phyloP scores from a whole-genome alignment of 2,888 invertebrate species.

The Athripsodes cinereus region DNA sequence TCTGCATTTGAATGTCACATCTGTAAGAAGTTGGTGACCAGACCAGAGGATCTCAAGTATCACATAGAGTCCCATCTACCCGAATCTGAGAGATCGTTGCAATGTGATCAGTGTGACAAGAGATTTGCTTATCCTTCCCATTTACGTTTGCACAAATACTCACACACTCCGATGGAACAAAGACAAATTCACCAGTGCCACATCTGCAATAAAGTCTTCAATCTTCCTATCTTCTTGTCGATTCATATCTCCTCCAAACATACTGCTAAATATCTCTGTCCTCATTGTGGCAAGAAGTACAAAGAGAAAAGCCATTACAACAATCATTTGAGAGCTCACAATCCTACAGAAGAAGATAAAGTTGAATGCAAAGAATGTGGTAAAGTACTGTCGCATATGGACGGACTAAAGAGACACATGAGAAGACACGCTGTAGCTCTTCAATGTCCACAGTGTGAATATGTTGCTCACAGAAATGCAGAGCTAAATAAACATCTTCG shows the following conservation, averaged over 20 bases:
- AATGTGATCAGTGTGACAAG: constrained; percentile 27
- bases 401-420: constrained; percentile 15
- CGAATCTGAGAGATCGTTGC: constrained; percentile 25
- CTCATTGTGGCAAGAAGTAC: constrained; percentile 28
- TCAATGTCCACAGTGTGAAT: constrained; percentile 7
- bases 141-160: constrained; percentile 23
- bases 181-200: constrained; percentile 27
- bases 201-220: constrained; percentile 26
- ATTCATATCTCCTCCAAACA: constrained; percentile 10
- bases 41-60: constrained; percentile 27
- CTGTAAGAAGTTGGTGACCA: constrained; percentile 28
- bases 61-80: constrained; percentile 29
- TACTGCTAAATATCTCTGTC: constrained; percentile 24
- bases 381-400: constrained; percentile 6
- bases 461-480: constrained; percentile 4
- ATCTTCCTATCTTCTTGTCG: constrained; percentile 4
- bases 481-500: constrained; percentile 8
- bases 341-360: constrained; percentile 25
- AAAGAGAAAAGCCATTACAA: constrained; percentile 26
- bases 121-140: constrained; percentile 25
- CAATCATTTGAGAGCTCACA: constrained; percentile 29
- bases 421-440: constrained; percentile 5
- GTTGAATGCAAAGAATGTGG: constrained; percentile 27
- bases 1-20: constrained; percentile 28
- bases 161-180: constrained; percentile 26